Conservation (phyloP, 2,797 vertebrate genomes). For the Pseudochaenichthys georgianus region DNA sequence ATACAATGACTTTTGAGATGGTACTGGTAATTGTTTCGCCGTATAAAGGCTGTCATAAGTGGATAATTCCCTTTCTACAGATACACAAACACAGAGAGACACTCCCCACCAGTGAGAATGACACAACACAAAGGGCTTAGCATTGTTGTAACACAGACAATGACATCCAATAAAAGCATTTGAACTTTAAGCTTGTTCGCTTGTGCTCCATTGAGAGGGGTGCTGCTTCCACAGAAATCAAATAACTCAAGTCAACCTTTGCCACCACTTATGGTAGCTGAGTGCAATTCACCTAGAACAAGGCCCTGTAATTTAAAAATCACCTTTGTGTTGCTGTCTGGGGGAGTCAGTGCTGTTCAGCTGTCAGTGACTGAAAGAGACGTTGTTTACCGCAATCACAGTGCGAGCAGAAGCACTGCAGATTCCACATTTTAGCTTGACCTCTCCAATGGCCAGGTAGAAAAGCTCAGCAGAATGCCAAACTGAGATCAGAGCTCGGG, state of each 20-base stretch:
- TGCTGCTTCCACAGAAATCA: conserved; percentile 43
- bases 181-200: conserved; percentile 55
- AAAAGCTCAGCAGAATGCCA: conserved; percentile 22
- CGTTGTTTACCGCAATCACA: conserved; percentile 68
- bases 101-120: conserved; percentile 2
- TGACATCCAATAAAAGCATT: conserved; percentile 49
- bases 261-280: conserved; percentile 38
- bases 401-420: conserved; percentile 36
- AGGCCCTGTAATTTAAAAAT: conserved; percentile 71
- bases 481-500: conserved; percentile 43
- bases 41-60: conserved; percentile 4
- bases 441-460: conserved; percentile 18
- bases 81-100: conserved; percentile 13
- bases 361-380: conserved; percentile 63
- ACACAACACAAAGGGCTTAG: conserved; percentile 29
- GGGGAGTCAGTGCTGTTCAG: conserved; percentile 62
- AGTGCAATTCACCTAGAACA: conserved; percentile 59
- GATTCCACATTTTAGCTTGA: conserved; percentile 61
- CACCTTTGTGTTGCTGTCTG: conserved; percentile 70
- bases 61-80: conserved; percentile 18
- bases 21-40: background rate
- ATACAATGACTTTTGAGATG: background rate
- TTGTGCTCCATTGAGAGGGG: conserved; percentile 27
- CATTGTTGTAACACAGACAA: conserved; percentile 14
- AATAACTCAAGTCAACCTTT: conserved; percentile 67